phyloP scores from a whole-genome alignment of 2,888 invertebrate genomes.

The Rhamnusium bicolor region DNA sequence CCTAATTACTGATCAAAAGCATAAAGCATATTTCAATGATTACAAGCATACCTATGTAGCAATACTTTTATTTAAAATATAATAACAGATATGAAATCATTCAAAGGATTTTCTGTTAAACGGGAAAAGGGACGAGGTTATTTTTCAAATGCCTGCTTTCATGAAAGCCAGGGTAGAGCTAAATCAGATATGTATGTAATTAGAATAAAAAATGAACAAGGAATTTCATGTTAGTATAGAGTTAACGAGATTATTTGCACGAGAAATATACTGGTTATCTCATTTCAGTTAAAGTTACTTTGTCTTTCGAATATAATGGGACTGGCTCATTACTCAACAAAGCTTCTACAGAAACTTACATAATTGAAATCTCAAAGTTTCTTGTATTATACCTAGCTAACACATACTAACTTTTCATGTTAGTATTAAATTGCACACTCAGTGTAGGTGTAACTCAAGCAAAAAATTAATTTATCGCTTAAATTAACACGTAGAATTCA shows the following conservation, averaged over 20 bases:
- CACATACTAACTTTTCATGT: slow-evolving; percentile 47
- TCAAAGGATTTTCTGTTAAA: background rate
- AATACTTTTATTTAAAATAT: no score
- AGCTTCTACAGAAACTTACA: slow-evolving; percentile 57
- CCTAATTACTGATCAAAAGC: background rate
- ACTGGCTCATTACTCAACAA: slow-evolving; percentile 55
- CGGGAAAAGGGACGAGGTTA: background rate
- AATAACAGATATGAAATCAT: background rate
- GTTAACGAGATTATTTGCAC: slow-evolving; percentile 40
- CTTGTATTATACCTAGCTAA: slow-evolving; percentile 52
- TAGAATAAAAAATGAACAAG: background rate
- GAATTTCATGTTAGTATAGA: slow-evolving; percentile 2
- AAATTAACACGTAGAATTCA: background rate
- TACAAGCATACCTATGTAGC: no score
- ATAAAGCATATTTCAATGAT: background rate
- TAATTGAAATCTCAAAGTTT: slow-evolving; percentile 59
- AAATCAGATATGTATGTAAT: background rate
- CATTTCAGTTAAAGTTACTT: slow-evolving; percentile 51
- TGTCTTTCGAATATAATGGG: slow-evolving; percentile 54
- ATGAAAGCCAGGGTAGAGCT: background rate
- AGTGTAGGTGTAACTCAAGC: slow-evolving; percentile 17
- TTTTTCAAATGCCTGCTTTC: background rate
- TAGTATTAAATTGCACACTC: slow-evolving; percentile 36
- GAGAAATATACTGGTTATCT: slow-evolving; percentile 45
- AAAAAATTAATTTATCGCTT: slow-evolving; percentile 4